Evolutionary conservation across 2,797 vertebrate genomes (phyloP).

Genomic region (Lithobates sylvaticus): DNA sequence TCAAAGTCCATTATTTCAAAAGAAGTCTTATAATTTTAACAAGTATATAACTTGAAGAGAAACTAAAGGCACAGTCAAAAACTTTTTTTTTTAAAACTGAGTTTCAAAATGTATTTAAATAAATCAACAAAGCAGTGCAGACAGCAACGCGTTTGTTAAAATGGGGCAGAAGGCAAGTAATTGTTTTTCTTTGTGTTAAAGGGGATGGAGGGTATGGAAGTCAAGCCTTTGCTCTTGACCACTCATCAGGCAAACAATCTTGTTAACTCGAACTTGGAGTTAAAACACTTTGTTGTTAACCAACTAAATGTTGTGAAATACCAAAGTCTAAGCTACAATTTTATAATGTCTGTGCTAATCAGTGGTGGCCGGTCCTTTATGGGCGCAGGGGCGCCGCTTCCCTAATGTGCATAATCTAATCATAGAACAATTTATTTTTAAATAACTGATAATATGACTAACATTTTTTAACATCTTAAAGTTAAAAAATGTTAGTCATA

Average conservation of each 20-base stretch:
- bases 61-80: conserved; percentile 48
- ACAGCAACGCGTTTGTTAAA: conserved; percentile 25
- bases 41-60: conserved; percentile 55
- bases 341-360: too few species aligned
- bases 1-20: conserved; percentile 68
- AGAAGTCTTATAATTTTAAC: conserved; percentile 60
- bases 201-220: background rate
- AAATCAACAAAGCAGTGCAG: conserved; percentile 44
- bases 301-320: too few species aligned
- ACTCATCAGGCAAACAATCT: background rate
- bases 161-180: conserved; percentile 14
- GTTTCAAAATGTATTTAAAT: conserved; percentile 39
- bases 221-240: conserved; percentile 12
- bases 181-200: background rate
- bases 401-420: too few species aligned
- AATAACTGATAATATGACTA: too few species aligned
- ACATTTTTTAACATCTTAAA: too few species aligned
- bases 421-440: too few species aligned
- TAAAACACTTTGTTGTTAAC: too few species aligned
- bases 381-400: too few species aligned
- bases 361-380: too few species aligned
- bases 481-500: too few species aligned
- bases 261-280: background rate
- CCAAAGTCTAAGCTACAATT: too few species aligned
- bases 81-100: background rate